phyloP scores from a whole-genome alignment of 1,140 invertebrate genomes.

The Anthonomus grandis region DNA sequence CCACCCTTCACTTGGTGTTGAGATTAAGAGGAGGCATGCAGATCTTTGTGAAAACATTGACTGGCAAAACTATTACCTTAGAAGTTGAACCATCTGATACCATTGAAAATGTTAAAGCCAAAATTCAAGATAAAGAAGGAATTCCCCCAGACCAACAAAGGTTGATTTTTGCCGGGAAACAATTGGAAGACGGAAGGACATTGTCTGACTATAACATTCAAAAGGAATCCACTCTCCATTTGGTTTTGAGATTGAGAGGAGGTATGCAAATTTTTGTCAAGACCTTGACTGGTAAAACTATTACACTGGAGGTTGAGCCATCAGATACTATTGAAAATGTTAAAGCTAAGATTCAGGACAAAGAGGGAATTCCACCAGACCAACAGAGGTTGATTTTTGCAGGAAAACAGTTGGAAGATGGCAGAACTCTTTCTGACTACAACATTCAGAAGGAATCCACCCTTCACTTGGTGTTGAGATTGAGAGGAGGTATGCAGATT shows the following conservation, averaged over 20 bases:
- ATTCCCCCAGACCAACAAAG: slow-evolving; percentile 87
- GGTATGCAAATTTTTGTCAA: slow-evolving; percentile 68
- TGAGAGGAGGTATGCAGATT: slow-evolving; percentile 70
- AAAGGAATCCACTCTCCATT: slow-evolving; percentile 88
- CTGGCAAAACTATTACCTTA: slow-evolving; percentile 92
- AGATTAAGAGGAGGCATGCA: slow-evolving; percentile 94
- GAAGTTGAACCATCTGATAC: slow-evolving; percentile 90
- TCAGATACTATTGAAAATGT: slow-evolving; percentile 9
- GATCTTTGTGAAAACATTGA: slow-evolving; percentile 92
- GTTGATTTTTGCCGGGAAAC: slow-evolving; percentile 90
- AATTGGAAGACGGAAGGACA: slow-evolving; percentile 90
- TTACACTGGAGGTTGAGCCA: slow-evolving; percentile 66
- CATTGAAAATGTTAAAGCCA: slow-evolving; percentile 92
- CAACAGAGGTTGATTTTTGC: slow-evolving; percentile 88
- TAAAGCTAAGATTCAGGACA: slow-evolving; percentile 8
- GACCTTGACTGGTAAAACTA: slow-evolving; percentile 70
- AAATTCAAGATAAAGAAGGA: slow-evolving; percentile 89
- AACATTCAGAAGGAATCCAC: slow-evolving; percentile 76
- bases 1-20: slow-evolving; percentile 87
- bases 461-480: slow-evolving; percentile 69
- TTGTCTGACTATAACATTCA: slow-evolving; percentile 93
- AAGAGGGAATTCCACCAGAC: slow-evolving; percentile 65
- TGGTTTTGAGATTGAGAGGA: slow-evolving; percentile 88
- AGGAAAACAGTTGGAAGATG: slow-evolving; percentile 91
- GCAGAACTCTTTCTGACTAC: slow-evolving; percentile 72